phyloP scores from a whole-genome alignment of 2,797 vertebrate species.

The Enteromius paludinosus region DNA sequence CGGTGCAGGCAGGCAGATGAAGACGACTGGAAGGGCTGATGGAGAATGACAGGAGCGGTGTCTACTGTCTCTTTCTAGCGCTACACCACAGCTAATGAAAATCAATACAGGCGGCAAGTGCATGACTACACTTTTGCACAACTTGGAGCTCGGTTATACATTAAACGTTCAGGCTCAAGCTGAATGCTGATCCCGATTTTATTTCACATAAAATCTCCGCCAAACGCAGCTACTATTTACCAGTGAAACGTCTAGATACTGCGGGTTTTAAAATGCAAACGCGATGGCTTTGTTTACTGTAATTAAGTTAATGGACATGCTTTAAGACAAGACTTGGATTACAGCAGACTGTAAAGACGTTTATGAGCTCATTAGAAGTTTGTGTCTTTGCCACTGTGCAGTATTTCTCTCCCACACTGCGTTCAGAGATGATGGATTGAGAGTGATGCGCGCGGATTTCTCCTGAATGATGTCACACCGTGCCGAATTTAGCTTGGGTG shows the following conservation, averaged over 20 bases:
- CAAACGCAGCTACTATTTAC: slow-evolving; percentile 33
- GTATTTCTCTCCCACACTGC: slow-evolving; percentile 55
- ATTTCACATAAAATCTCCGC: slow-evolving; percentile 2
- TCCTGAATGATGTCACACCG: slow-evolving; percentile 38
- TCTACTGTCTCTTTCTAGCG: slow-evolving; percentile 65
- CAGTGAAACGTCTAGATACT: slow-evolving; percentile 17
- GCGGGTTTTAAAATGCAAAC: slow-evolving; percentile 34
- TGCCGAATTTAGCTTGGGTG: slow-evolving; percentile 31
- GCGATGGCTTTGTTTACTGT: slow-evolving; percentile 42
- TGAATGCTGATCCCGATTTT: slow-evolving; percentile 2
- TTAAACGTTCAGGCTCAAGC: slow-evolving; percentile 16
- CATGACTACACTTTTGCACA: slow-evolving; percentile 34
- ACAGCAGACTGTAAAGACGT: slow-evolving; percentile 55
- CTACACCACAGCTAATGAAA: slow-evolving; percentile 78
- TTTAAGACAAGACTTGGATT: slow-evolving; percentile 40
- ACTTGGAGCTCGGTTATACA: background rate
- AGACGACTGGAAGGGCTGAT: slow-evolving; percentile 75
- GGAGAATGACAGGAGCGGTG: slow-evolving; percentile 77
- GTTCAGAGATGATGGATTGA: slow-evolving; percentile 12
- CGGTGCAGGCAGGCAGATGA: slow-evolving; percentile 65
- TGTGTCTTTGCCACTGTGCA: slow-evolving; percentile 48
- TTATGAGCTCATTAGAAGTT: slow-evolving; percentile 62
- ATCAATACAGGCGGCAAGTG: slow-evolving; percentile 74
- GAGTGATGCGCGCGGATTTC: slow-evolving; percentile 37
- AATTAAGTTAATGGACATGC: slow-evolving; percentile 52